These are phyloP conservation scores for Antigone vipio DNA, from an alignment of 2,113 vertebrate species.

Conservation along the genomic window DNA sequence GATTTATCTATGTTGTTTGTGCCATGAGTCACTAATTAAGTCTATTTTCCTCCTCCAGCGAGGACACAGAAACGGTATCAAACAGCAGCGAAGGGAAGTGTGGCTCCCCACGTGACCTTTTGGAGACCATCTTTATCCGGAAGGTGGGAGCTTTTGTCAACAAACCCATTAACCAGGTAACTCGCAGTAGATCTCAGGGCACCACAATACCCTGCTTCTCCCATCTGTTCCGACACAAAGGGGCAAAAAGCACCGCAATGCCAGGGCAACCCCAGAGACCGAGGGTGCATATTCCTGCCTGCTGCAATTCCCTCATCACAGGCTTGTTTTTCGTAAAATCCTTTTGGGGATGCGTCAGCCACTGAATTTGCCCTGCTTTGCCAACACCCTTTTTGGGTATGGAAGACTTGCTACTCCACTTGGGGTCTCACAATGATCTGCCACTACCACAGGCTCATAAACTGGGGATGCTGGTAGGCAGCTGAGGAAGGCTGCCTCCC, in stretches of 20 bases:
- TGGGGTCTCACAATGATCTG: background rate
- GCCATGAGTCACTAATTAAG: background rate
- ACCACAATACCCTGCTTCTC: background rate
- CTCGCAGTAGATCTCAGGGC: background rate
- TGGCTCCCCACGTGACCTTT: constrained; percentile 79
- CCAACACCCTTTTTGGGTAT: background rate
- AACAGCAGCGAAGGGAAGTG: constrained; percentile 82
- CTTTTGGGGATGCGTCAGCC: background rate
- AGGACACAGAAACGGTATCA: constrained; percentile 82
- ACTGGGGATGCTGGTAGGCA: background rate
- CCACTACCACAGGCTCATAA: background rate
- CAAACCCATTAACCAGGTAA: constrained; percentile 91
- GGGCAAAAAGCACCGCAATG: background rate
- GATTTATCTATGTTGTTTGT: background rate
- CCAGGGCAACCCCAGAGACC: background rate
- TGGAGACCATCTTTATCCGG: constrained; percentile 87
- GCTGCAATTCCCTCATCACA: background rate
- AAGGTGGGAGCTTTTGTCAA: constrained; percentile 97
- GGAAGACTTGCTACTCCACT: background rate
- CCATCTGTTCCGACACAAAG: background rate
- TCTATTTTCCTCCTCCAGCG: constrained; percentile 60
- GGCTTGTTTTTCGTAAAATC: background rate
- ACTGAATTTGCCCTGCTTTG: background rate
- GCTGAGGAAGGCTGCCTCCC: background rate
- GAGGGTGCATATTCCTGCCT: background rate